Base-by-base conservation (phyloP, 2,113 vertebrate species). In the Poecile atricapillus region DNA sequence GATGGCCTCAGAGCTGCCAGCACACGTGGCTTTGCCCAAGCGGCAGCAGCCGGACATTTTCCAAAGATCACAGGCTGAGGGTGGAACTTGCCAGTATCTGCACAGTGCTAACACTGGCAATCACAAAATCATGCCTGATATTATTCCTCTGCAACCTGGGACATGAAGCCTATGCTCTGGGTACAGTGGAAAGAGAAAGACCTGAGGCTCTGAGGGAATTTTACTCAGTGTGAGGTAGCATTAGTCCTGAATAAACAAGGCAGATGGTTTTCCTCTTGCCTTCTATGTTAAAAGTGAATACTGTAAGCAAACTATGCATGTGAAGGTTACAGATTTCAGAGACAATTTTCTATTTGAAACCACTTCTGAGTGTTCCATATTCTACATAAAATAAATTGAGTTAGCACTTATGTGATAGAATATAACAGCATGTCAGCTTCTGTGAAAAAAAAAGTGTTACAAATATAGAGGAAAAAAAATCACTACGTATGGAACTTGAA, bases 1-100 rank as follows among this genome's bases (percentile, higher is more conserved):
- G 68, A 70, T 3, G 7, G 79, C 50, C 71, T 77, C 71, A 44
- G 71, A 58, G 60, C 41, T 41, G 17, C 17, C 11, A 11, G 41
- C 37, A 75, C 43, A 63, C 0, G 0, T 0, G 3, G 62, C 70
- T 82, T 37, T 63, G 56, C 33, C 47, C 2, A 0, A 68, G 52
- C 1, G 5, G 44, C 58, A 95, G 49, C 0, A 0, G 13, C 35
- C 64, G 31, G 27, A 37, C 28, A 91, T 58, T 63, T 89, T 85
- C 74, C 89, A 84, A 55, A 86, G 74, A 56, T 30, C 89, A 90
- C 58, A 91, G 56, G 43, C 55, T 46, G 68, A 88, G 39, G n/a
- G 27, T 59, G 24, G 68, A 78, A 93, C 58, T 75, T 41, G 30
- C 19, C 24, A 33, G 39, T 93, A 86, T 53, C 35, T 2, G 1